Base-by-base conservation (phyloP, 2,888 invertebrate genomes). In the Falcaria lacertinaria region DNA sequence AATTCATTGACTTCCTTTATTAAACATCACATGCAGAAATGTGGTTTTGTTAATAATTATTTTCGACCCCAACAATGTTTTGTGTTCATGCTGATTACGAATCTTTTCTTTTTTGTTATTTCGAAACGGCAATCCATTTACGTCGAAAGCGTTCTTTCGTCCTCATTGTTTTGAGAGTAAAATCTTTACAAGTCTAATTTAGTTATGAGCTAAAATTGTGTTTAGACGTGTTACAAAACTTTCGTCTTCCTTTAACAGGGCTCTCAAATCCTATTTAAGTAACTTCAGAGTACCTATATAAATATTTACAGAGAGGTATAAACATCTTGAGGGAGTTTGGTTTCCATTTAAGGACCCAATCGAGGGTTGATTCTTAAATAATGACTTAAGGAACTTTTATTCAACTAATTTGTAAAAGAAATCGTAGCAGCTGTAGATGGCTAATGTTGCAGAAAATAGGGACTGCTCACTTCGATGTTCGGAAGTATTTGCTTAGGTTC, bases 401-500 rank as follows among this genome's bases (percentile, higher is more conserved):
- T 28, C 11, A 3, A 11, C 28, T 11, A 28, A 28, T 28, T 28
- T 28, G 11, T 28, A 11, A 11, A 28, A 28, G 28, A 28, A 28
- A 28, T 11, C 28, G 28, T 22, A 14, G 22, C 14, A 37, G 15
- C 22, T 36, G 8, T 37, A 22, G 37, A 14, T 37, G 22, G 22
- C 15, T 37, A 15, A 19, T 37, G 25, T 37, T 22, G 37, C 22
- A 37, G 14, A 37, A 25, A 37, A 11, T 19, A 11, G 15, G 11
- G 37, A 42, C 33, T 41, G 44, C 45, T 45, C 50, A 41, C 41
- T 40, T 38, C 34, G 39, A 35, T 40, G 45, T 54, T 54, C 35
- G 52, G 51, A 50, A 41, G 45, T 66, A 63, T 68, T 68, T 61
- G 55, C 59, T 65, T 64, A 60, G 66, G 69, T 60, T 60, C 58